Base-by-base conservation (phyloP, 2,113 vertebrate genomes). In the Campylomormyrus tamandua region DNA sequence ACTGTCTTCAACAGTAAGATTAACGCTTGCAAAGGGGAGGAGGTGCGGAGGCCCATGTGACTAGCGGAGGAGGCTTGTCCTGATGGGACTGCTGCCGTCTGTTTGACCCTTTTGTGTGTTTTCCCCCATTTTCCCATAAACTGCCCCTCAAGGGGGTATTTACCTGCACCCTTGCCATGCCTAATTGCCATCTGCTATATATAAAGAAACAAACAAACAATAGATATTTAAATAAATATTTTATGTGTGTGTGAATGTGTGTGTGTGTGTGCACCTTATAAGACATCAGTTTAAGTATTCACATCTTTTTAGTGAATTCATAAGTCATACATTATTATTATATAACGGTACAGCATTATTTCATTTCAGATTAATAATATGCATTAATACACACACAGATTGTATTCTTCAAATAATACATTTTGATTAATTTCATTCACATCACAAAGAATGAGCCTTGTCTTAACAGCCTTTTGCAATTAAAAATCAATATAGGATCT, bases 401-500 rank as follows among this genome's bases (percentile, higher is more conserved):
- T 46, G 45, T 84, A 84, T 42, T 84, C 35, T 84, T 46, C 42
- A 48, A 84, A 48, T 84, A 84, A 84, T 84, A 48, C 21, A 84
- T 84, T 84, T 84, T 46, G 39, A 84, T 84, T 48, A 45, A 84
- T 84, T 84, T 84, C 45, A 24, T 84, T 46, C 39, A 24, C 45
- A 48, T 84, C 24, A n/a, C 39, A 45, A 84, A 84, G 83, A 48
- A 46, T 84, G 83, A 24, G 83, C n/a, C 45, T 84, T 84, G 83
- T 84, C 83, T 48, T 84, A 48, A 48, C 15, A 84, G 83, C 24
- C n/a, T 87, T 52, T 50, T 50, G 45, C 24, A 87, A 87, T 87
- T 50, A 52, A 87, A 87, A 87, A 66, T 88, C 50, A 88, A 52
- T 88, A 88, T 52, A 66, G 42, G 42, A 62, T 66, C 9, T 56